Evolutionary conservation across 2,797 vertebrate species (phyloP), one percentile per base, ranked within the genome.

Genomic region (Thaleichthys pacificus): DNA sequence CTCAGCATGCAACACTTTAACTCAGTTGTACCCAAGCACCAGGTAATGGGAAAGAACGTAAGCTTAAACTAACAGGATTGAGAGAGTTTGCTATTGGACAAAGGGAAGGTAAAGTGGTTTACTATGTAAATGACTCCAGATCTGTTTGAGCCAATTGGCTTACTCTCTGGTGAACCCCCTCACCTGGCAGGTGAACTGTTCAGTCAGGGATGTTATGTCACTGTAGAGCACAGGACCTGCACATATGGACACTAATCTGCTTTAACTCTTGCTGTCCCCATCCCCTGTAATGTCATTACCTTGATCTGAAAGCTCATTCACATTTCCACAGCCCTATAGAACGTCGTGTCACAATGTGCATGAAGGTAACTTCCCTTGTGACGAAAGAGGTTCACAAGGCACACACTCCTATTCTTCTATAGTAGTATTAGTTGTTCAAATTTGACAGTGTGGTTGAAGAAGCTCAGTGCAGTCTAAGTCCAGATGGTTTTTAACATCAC

Each of bases 21-120:
- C 32, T 24, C 61, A 61, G 61, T 51, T 7, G 6, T 0, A 35
- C 32, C 32, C 32, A 35, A 35, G 11, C 47, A 51, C 80, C 66
- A 69, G 61, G 73, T 35, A 35, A 35, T 5, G 6, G 32, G 79
- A 75, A 73, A 71, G 61, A 76, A 86, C 88, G 81, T 73, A 78
- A 84, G 82, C 80, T 92, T 90, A 87, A 69, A 86, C 80, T 87
- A 89, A 89, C 82, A 83, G 80, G 86, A 89, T 89, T 86, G 76
- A 7, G 56, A 49, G 82, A 81, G 78, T 88, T 89, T 84, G 84
- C 75, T 47, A 84, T 82, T 70, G 82, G 79, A 87, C 70, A 76
- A 85, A 83, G 81, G 72, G 80, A 84, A 75, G 57, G 74, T 79
- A 85, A 87, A 89, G 77, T 87, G 83, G 88, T 90, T 89, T 88